Conservation (phyloP, 1,140 invertebrate genomes). For the Papilio machaon region DNA sequence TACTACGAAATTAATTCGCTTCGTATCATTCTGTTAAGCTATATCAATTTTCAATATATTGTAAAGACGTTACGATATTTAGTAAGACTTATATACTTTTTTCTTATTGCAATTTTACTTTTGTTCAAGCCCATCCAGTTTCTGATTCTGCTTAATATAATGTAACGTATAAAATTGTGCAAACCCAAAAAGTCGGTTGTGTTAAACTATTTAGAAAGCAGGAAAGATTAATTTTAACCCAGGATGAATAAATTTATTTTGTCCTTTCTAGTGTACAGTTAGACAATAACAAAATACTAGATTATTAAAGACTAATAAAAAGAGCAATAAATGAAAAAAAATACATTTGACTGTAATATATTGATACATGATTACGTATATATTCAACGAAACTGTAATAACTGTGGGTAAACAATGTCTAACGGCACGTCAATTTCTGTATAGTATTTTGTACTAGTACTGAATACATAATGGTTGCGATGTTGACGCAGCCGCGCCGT, state of each 20-base stretch:
- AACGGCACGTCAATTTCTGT: slow-evolving; percentile 20
- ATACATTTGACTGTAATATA: background rate
- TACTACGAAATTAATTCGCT: background rate
- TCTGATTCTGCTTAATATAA: background rate
- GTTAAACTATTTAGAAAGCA: too few species aligned
- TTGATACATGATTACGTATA: background rate
- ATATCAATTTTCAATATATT: background rate
- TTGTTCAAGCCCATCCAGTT: background rate
- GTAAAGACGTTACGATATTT: too few species aligned
- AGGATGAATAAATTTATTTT: too few species aligned
- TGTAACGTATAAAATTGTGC: too few species aligned
- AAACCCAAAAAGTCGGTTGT: too few species aligned
- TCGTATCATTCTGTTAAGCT: background rate
- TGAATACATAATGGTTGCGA: slow-evolving; percentile 23
- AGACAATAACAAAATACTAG: background rate
- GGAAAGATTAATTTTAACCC: too few species aligned
- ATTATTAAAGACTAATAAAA: background rate
- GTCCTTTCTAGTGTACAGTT: too few species aligned
- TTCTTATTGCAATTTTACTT: too few species aligned
- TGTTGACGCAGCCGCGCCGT: slow-evolving; percentile 28
- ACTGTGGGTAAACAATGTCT: slow-evolving; percentile 8
- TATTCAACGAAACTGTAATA: background rate
- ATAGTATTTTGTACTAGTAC: slow-evolving; percentile 6
- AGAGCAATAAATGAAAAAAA: background rate
- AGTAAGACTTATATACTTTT: too few species aligned